phyloP scores from a whole-genome alignment of 2,113 vertebrate species.

The Gyps fulvus region DNA sequence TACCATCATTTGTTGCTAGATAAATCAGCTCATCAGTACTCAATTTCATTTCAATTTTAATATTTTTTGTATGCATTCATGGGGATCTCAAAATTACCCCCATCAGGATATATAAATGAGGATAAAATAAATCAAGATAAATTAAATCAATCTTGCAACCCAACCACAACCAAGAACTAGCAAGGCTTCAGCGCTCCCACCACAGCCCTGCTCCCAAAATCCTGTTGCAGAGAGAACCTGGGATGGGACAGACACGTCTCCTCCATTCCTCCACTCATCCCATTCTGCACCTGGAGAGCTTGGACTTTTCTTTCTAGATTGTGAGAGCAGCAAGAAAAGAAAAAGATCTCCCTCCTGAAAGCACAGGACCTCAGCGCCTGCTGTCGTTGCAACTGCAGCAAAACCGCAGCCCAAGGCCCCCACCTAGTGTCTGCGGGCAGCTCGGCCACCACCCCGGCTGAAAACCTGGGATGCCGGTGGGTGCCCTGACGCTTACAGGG shows the following conservation, averaged over 20 bases:
- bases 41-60: neutral
- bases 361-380: neutral
- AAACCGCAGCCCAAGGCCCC: constrained; percentile 58
- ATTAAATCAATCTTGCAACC: neutral
- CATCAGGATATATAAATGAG: neutral
- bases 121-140: neutral
- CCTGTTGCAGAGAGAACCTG: neutral
- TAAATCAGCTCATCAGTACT: neutral
- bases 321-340: neutral
- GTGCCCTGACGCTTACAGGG: neutral
- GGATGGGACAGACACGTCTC: neutral
- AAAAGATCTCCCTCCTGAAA: neutral
- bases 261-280: neutral
- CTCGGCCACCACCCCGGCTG: neutral
- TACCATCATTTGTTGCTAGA: neutral
- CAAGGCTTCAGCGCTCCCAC: neutral
- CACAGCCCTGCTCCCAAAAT: neutral
- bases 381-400: neutral
- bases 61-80: neutral
- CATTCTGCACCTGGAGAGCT: neutral
- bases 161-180: neutral
- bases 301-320: neutral
- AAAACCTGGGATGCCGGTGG: neutral
- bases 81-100: neutral
- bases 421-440: constrained; percentile 57